phyloP scores from a whole-genome alignment of 2,113 vertebrate genomes.

The Noctilio leporinus region DNA sequence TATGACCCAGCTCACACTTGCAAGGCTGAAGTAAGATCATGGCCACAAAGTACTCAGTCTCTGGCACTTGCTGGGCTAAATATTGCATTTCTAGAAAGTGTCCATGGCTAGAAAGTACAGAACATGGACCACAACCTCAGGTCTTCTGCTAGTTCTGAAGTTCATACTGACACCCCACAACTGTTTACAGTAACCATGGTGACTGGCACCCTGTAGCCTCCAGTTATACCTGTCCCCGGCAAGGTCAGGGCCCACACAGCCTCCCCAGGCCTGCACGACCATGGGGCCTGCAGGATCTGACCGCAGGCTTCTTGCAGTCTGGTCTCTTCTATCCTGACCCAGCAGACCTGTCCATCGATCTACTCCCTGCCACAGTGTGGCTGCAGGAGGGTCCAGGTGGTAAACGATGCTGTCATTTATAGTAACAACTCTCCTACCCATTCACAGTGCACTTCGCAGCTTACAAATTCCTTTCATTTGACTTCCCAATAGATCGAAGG shows the following conservation, averaged over 20 bases:
- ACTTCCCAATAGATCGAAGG: neutral
- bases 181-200: neutral
- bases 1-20: neutral
- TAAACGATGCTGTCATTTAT: neutral
- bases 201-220: neutral
- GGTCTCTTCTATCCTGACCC: constrained; percentile 36
- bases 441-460: neutral
- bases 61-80: neutral
- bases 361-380: constrained; percentile 8
- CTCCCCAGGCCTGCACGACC: neutral
- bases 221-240: neutral
- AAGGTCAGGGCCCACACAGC: neutral
- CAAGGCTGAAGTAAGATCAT: neutral
- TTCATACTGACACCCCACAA: neutral
- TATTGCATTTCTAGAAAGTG: neutral
- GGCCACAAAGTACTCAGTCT: neutral
- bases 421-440: constrained; percentile 20
- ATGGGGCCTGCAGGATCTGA: neutral
- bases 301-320: constrained; percentile 63
- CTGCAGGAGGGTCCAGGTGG: neutral
- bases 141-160: neutral
- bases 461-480: constrained; percentile 10
- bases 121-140: neutral
- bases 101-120: neutral
- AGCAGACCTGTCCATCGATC: constrained; percentile 22